Conservation (phyloP, 1,140 invertebrate genomes). For the Plutomurus gul region DNA sequence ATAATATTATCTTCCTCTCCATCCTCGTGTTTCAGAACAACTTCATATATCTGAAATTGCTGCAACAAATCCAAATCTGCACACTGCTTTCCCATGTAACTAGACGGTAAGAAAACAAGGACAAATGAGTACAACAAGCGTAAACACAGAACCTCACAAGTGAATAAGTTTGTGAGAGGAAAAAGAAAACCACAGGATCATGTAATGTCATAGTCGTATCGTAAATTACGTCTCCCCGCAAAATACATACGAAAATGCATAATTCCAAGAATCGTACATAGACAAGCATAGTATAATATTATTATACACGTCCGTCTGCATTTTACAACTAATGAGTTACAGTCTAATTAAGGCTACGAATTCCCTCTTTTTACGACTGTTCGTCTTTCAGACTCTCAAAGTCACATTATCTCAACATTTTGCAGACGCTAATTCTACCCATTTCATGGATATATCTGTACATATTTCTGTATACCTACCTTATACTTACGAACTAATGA, state of each 20-base stretch:
- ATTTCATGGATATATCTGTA: too few relatives aligned
- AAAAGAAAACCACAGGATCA: background rate
- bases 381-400: conserved; percentile 4
- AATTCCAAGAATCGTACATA: background rate
- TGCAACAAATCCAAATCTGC: conserved; percentile 90
- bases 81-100: conserved; percentile 89
- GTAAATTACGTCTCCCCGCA: background rate
- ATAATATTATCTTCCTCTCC: conserved; percentile 73
- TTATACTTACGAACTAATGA: too few relatives aligned
- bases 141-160: background rate
- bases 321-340: background rate
- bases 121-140: background rate
- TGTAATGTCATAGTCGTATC: background rate
- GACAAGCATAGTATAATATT: background rate
- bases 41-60: conserved; percentile 95
- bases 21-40: conserved; percentile 87
- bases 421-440: too few relatives aligned
- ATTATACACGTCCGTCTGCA: background rate
- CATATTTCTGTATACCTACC: too few relatives aligned
- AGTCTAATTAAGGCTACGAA: background rate
- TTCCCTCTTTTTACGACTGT: background rate
- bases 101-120: conserved; percentile 45
- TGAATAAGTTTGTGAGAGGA: too few relatives aligned
- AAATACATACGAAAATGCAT: background rate
- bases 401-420: conserved; percentile 8